Base-by-base conservation (phyloP, 2,888 invertebrate genomes). In the Lithophane semibrunnea region DNA sequence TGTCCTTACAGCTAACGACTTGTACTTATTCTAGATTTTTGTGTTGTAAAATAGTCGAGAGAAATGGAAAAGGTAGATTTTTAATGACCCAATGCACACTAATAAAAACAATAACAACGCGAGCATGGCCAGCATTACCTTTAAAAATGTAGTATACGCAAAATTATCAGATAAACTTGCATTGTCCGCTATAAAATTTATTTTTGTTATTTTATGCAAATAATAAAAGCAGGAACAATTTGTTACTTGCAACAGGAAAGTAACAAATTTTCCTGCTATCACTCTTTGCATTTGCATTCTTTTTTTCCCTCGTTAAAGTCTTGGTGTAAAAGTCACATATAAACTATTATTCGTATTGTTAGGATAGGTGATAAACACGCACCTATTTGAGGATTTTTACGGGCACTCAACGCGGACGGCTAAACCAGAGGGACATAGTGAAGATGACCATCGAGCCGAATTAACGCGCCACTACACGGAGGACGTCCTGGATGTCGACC, bases 51-150 rank as follows among this genome's bases (percentile, higher is more conserved):
- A 72, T 44, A 52, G 60, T 24, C 21, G 37, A 61, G 29, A n/a
- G 0, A 13, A 60, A 61, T 52, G 10, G 29, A 24, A 69, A 61
- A 44, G 3, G 18, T 9, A 0, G 16, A 37, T 61, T 69, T 69
- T 1, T 37, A 78, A 78, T 44, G 18, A 24, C 37, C 78, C n/a
- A 77, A 60, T 44, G 54, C 63, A 76, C 49, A 77, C 52, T 77
- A 58, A 42, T 60, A 77, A 65, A 65, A 66, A 24, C 13, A 9
- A 3, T 29, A n/a, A 66, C 18, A 63, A 42, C n/a, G 21, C 24
- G 21, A 16, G 4, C 13, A 16, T 74, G 24, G 42, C 16, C 16
- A 3, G 24, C 60, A 18, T 74, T 49, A 16, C 60, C 10, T 60
- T 74, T 42, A 42, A 61, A 49, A 61, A 18, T 13, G 2, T 42